Evolutionary conservation across 2,888 invertebrate species (phyloP).

Genomic region (Ochlodes sylvanus): DNA sequence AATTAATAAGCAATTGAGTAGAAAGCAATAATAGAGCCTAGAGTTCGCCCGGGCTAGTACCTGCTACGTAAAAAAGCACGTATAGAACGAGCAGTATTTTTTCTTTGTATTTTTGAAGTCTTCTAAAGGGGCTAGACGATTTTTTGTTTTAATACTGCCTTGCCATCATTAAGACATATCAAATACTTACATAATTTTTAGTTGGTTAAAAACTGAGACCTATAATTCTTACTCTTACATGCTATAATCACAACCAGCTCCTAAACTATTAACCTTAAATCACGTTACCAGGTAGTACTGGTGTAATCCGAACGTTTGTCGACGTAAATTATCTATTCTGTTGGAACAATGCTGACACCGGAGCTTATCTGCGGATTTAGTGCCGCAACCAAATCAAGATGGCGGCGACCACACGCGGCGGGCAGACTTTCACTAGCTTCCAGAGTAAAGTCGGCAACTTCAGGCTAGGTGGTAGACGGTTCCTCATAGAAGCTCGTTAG

Average conservation of each 20-base stretch:
- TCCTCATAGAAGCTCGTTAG: neutral
- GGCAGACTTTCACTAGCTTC: conserved; percentile 28
- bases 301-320: conserved; percentile 36
- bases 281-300: conserved; percentile 16
- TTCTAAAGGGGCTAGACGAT: too few species aligned
- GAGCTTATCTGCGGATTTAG: conserved; percentile 44
- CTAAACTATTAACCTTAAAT: conserved; percentile 13
- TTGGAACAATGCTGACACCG: conserved; percentile 40
- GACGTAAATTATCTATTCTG: conserved; percentile 46
- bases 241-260: neutral
- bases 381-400: conserved; percentile 35
- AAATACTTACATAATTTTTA: too few species aligned
- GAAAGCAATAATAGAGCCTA: too few species aligned
- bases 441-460: conserved; percentile 13
- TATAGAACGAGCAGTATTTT: too few species aligned
- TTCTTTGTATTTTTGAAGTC: too few species aligned
- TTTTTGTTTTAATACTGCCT: too few species aligned
- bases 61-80: too few species aligned
- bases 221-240: neutral
- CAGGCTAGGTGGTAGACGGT: neutral
- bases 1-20: too few species aligned
- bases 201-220: neutral
- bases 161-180: too few species aligned
- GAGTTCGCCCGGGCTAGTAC: too few species aligned
- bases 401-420: conserved; percentile 42